Conservation (phyloP, 2,113 vertebrate species). For the Antechinus flavipes region DNA sequence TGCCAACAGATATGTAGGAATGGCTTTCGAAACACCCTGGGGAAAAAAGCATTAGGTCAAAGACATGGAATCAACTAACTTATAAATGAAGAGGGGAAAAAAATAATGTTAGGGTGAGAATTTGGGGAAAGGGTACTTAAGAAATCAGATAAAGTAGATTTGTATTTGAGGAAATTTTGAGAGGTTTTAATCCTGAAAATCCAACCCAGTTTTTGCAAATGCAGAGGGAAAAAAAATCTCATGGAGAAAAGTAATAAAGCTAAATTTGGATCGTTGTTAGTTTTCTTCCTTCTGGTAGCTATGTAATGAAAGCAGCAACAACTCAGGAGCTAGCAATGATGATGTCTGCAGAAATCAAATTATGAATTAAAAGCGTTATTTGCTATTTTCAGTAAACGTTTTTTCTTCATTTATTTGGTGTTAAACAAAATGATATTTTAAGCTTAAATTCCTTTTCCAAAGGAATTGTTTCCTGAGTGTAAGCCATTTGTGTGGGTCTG, state of each 20-base stretch:
- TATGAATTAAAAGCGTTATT: not conserved
- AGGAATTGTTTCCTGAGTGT: not conserved
- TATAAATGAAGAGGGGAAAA: not conserved
- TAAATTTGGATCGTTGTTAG: not conserved
- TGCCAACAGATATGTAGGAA: not conserved
- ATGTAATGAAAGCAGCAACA: constrained; percentile 30
- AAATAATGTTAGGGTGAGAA: not conserved
- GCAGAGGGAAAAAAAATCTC: not conserved
- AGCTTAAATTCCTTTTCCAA: constrained; percentile 55
- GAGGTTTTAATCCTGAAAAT: constrained; percentile 35
- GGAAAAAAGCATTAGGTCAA: not conserved
- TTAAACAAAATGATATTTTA: constrained; percentile 18
- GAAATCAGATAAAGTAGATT: not conserved
- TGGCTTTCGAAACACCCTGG: not conserved
- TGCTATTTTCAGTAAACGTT: constrained; percentile 20
- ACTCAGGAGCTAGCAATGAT: not conserved
- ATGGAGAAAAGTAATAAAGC: not conserved
- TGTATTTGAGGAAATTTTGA: not conserved
- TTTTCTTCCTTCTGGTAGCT: constrained; percentile 6
- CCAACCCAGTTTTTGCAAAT: constrained; percentile 15
- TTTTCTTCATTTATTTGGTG: constrained; percentile 21
- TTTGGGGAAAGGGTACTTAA: not conserved
- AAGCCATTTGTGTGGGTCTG: constrained; percentile 39
- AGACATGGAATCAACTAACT: not conserved
- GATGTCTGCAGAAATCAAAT: constrained; percentile 14